Percentiles rank a stretch among this genome's conserved stretches.
These are phyloP conservation scores for Sphaeridia pumilis DNA, from an alignment of 2,888 invertebrate genomes.

Conservation along the genomic window DNA sequence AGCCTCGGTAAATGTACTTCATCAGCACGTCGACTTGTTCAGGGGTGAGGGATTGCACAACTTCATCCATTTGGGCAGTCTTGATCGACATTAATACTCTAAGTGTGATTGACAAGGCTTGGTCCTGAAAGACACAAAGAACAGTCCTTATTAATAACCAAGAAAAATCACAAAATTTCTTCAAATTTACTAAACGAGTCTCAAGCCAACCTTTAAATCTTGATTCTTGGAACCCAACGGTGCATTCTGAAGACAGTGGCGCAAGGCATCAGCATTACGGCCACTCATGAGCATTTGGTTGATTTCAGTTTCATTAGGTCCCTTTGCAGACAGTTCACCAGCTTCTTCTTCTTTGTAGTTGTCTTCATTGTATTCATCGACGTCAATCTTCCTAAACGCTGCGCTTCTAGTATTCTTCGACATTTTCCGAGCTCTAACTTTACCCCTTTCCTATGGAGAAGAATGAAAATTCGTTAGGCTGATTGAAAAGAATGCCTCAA, in stretches of 20 bases:
- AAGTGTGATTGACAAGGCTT: constrained; percentile 68
- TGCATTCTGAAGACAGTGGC: constrained; percentile 69
- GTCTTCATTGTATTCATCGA: constrained; percentile 93
- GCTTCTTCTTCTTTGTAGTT: constrained; percentile 85
- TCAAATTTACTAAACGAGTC: too few relatives aligned
- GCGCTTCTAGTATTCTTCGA: constrained; percentile 85
- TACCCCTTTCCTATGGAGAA: too few relatives aligned
- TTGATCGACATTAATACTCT: constrained; percentile 86
- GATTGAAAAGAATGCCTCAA: too few relatives aligned
- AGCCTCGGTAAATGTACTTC: constrained; percentile 96
- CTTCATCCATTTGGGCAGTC: constrained; percentile 84
- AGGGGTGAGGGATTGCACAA: constrained; percentile 62
- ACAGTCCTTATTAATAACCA: too few relatives aligned
- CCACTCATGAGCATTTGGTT: constrained; percentile 60
- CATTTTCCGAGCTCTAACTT: too few relatives aligned
- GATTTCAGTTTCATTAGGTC: constrained; percentile 84
- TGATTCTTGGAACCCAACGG: constrained; percentile 81
- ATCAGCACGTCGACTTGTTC: constrained; percentile 81
- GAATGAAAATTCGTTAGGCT: too few relatives aligned
- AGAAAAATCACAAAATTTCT: too few relatives aligned
- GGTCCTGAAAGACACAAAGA: constrained; percentile 71
- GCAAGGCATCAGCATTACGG: constrained; percentile 62
- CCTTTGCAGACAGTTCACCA: constrained; percentile 52
- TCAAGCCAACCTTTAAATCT: constrained; percentile 74
- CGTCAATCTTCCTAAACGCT: constrained; percentile 91